phyloP scores from a whole-genome alignment of 2,797 vertebrate genomes.

The Falco berigora region DNA sequence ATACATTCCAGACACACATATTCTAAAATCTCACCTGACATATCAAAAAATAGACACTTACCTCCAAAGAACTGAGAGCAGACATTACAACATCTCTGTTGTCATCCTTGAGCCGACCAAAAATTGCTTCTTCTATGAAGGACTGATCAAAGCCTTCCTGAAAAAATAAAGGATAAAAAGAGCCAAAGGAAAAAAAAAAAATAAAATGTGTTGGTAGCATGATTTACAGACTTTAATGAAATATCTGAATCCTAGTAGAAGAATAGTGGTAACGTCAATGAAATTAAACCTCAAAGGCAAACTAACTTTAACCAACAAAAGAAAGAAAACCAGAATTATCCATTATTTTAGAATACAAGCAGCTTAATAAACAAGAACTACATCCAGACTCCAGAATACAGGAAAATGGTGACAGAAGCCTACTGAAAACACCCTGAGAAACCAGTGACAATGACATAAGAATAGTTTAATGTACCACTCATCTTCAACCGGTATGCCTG shows the following conservation, averaged over 20 bases:
- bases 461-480: neutral
- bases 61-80: conserved; percentile 80
- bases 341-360: neutral
- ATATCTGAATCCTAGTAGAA: neutral
- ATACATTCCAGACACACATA: neutral
- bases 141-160: conserved; percentile 80
- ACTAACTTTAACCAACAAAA: neutral
- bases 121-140: conserved; percentile 84
- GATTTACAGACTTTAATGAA: neutral
- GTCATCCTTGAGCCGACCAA: conserved; percentile 84
- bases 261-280: neutral
- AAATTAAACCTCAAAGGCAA: neutral
- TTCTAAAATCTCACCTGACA: neutral
- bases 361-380: neutral
- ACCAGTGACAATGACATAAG: neutral
- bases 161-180: neutral
- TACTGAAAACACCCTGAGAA: neutral
- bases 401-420: neutral
- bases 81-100: conserved; percentile 80
- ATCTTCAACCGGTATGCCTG: neutral
- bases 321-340: neutral
- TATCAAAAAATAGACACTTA: conserved; percentile 41
- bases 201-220: neutral
- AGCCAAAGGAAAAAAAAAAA: neutral
- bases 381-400: neutral